Base-by-base conservation (phyloP, 1,140 invertebrate genomes). In the Contarinia nasturtii region DNA sequence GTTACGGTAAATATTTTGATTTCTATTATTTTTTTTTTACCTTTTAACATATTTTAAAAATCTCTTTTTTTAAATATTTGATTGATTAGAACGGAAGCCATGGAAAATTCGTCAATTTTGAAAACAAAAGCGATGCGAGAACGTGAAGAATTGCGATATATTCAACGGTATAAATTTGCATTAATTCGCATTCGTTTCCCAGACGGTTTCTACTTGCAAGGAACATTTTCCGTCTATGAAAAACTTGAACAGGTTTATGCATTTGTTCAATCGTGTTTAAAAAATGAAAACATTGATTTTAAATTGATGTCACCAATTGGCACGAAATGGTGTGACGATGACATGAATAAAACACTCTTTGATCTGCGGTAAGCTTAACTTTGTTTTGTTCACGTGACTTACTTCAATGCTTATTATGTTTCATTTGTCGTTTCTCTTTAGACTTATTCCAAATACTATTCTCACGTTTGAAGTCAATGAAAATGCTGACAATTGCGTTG, bases 91-190 rank as follows among this genome's bases (percentile, higher is more conserved):
- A 57, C 69, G n/a, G 83, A 90, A 63, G 75, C 74, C 21, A 70
- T 85, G 14, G 88, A 93, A 58, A 79, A 73, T 57, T 75, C 76
- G 54, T 74, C 83, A 54, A 82, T 88, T 69, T 61, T 96, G 2
- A 69, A 85, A 47, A 95, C 91, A 0, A 92, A 90, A 68, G 87
- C 86, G 1, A 93, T 94, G 85, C 63, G 89, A 12, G 89, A 94
- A 62, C 81, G 82, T 54, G 82, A 91, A 44, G 86, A 89, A 60
- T 59, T 78, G 48, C 65, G 79, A 45, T 81, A 83, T 57, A 71
- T 82, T 54, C 70, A 78, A 47, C 81, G 82, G 63, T 95, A 94
- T 61, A 80, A 80, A 54, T 96, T 82, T 58, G 74, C 82, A 7
- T 64, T 93, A 2, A 79, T 95, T 42, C 65, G 90, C 52, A 72